Conservation (phyloP, 2,113 vertebrate species). For the Sula dactylatra region DNA sequence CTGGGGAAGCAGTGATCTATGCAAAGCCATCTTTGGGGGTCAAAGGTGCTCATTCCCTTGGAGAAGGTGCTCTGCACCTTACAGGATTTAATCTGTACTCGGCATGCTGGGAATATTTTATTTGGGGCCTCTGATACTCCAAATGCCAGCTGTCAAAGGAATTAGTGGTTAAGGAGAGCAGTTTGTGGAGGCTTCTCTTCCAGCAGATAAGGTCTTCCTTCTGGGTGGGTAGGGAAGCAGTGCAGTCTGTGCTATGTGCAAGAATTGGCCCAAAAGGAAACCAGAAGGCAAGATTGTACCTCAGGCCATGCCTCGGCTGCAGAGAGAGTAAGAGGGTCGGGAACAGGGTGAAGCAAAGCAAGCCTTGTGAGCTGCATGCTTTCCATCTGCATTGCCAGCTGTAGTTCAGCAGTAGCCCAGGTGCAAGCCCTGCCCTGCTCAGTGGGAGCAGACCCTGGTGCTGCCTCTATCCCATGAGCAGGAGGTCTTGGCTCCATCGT, state of each 20-base stretch:
- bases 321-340: neutral
- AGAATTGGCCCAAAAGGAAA: neutral
- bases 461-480: neutral
- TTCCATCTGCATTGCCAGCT: neutral
- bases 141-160: neutral
- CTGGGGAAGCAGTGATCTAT: neutral
- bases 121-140: neutral
- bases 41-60: neutral
- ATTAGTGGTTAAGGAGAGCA: neutral
- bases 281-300: neutral
- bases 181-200: neutral
- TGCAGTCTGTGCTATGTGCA: accelerated
- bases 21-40: neutral
- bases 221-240: neutral
- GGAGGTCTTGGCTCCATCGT: accelerated
- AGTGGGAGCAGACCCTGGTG: neutral
- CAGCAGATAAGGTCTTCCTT: neutral
- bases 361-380: neutral
- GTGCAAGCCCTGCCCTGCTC: neutral
- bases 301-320: neutral
- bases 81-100: neutral
- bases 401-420: neutral
- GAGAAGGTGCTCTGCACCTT: neutral
- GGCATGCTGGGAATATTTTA: neutral
- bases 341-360: neutral